Evolutionary conservation across 1,140 invertebrate genomes (phyloP).

Genomic region (Diabrotica undecimpunctata): DNA sequence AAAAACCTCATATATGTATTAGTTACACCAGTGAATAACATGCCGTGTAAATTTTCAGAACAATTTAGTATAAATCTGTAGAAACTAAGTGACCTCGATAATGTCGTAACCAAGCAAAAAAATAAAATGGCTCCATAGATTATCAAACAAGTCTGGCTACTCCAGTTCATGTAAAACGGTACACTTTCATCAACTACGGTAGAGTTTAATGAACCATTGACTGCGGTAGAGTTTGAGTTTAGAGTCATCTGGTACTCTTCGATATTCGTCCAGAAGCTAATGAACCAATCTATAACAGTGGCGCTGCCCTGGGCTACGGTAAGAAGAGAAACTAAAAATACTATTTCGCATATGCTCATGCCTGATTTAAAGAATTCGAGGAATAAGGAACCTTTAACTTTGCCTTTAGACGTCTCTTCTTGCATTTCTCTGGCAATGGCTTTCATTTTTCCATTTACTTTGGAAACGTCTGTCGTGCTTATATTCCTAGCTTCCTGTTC

Average conservation of each 20-base stretch:
- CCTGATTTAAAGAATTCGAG: slow-evolving; percentile 65
- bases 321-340: too few species aligned
- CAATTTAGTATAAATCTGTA: slow-evolving; percentile 75
- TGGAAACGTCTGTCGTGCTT: too few species aligned
- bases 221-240: too few species aligned
- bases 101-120: slow-evolving; percentile 56
- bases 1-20: slow-evolving; percentile 75
- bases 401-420: slow-evolving; percentile 39
- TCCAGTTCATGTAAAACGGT: slow-evolving; percentile 32
- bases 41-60: slow-evolving; percentile 66
- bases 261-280: slow-evolving; percentile 36
- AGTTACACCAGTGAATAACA: slow-evolving; percentile 61
- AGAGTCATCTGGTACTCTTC: slow-evolving; percentile 33
- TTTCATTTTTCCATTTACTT: slow-evolving; percentile 21
- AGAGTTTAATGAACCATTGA: slow-evolving; percentile 29
- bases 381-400: slow-evolving; percentile 35
- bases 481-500: too few species aligned
- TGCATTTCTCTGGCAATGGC: slow-evolving; percentile 29
- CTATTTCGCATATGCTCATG: slow-evolving; percentile 54
- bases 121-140: slow-evolving; percentile 56
- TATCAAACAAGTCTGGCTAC: slow-evolving; percentile 28
- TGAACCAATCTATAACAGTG: not conserved
- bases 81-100: slow-evolving; percentile 60
- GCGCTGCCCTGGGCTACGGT: not conserved
- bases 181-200: slow-evolving; percentile 42